Conservation (phyloP, 2,888 invertebrate species). For the Seira musarum region DNA sequence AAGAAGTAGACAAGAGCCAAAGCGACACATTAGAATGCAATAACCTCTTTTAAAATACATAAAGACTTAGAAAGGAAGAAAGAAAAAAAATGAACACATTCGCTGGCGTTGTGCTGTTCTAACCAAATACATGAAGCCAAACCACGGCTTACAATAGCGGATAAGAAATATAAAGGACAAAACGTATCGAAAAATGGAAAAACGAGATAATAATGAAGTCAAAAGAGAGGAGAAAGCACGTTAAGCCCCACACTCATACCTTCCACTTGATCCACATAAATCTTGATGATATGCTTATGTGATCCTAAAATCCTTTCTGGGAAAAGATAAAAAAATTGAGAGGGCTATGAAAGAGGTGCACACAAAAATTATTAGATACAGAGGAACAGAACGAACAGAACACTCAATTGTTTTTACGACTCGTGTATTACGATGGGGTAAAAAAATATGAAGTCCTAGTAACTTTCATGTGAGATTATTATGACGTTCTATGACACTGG, state of each 20-base stretch:
- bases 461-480: constrained; percentile 3
- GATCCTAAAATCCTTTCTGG: constrained; percentile 42
- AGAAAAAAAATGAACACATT: too few relatives aligned
- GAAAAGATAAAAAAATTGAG: constrained; percentile 6
- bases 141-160: too few relatives aligned
- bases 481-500: background rate
- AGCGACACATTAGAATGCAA: constrained; percentile 47
- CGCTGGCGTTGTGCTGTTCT: too few relatives aligned
- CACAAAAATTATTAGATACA: background rate
- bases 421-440: background rate
- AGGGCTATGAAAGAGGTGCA: constrained; percentile 11
- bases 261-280: constrained; percentile 52
- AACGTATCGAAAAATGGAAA: constrained; percentile 35
- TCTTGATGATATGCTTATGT: constrained; percentile 54
- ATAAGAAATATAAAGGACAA: background rate
- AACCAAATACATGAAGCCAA: too few relatives aligned
- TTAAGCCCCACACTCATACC: constrained; percentile 49
- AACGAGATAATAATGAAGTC: constrained; percentile 43
- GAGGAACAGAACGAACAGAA: background rate
- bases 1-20: constrained; percentile 17
- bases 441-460: background rate
- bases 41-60: constrained; percentile 23
- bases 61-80: too few relatives aligned
- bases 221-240: constrained; percentile 29
- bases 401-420: constrained; percentile 5